A percentile compares a stretch with the other conserved stretches of the same genome.
Conservation (phyloP, 1,140 invertebrate genomes). For the Parapsyche elsis region DNA sequence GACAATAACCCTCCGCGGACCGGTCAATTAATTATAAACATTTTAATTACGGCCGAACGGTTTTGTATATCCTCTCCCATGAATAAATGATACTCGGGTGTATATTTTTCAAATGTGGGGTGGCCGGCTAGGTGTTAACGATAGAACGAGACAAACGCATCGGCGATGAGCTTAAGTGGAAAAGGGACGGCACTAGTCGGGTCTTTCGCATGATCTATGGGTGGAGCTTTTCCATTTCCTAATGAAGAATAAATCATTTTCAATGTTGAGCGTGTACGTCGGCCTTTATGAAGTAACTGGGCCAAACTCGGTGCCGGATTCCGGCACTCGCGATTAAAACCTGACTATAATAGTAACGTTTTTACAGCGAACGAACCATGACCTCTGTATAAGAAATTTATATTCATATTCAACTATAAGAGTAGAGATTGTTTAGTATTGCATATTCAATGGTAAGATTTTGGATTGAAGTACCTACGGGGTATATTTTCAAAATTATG, state of each 20-base stretch:
- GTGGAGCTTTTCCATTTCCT: slow-evolving; percentile 38
- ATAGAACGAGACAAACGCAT: no score
- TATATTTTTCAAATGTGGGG: not conserved
- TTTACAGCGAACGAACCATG: not conserved
- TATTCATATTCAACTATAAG: no score
- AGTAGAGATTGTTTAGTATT: no score
- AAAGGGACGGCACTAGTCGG: not conserved
- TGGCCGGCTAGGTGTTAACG: no score
- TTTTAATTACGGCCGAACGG: slow-evolving; percentile 22
- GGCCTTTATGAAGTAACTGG: not conserved
- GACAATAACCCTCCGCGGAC: slow-evolving; percentile 17
- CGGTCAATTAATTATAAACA: slow-evolving; percentile 37
- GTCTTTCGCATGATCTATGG: slow-evolving; percentile 36
- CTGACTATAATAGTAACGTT: not conserved
- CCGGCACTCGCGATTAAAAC: not conserved
- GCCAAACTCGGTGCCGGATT: not conserved
- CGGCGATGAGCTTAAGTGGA: not conserved
- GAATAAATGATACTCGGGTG: slow-evolving; percentile 32
- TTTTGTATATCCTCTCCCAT: slow-evolving; percentile 12
- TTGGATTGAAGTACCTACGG: no score
- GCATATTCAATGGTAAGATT: no score
- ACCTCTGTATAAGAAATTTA: no score
- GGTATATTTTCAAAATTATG: no score
- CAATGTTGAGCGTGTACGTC: not conserved
- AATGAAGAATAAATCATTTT: slow-evolving; percentile 43